These are phyloP conservation scores for Drosophila pectinifera DNA, from an alignment of 1,140 invertebrate species.

Conservation along the genomic window DNA sequence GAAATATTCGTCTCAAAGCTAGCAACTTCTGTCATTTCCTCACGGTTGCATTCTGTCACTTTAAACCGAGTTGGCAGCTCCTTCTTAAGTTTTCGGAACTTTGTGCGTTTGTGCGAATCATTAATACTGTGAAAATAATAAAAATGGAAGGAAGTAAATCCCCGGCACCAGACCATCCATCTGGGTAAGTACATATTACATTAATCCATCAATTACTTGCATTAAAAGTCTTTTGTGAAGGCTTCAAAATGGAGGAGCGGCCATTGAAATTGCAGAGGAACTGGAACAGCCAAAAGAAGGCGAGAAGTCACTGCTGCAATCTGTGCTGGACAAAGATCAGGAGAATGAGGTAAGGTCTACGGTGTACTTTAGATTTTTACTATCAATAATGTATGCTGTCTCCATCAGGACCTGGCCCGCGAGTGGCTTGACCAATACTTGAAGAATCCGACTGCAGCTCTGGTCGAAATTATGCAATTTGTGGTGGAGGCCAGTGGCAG, in stretches of 20 bases:
- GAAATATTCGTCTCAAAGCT: background rate
- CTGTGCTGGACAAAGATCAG: background rate
- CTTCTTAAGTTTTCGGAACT: background rate
- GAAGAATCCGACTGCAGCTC: background rate
- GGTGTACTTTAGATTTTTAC: background rate
- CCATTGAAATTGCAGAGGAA: background rate
- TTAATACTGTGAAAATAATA: background rate
- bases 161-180: too few relatives aligned
- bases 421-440: slow-evolving; percentile 30
- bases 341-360: background rate
- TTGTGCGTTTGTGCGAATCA: background rate
- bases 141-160: too few relatives aligned
- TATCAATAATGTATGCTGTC: background rate
- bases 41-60: background rate
- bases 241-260: background rate
- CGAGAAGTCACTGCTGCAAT: slow-evolving; percentile 5
- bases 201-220: too few relatives aligned
- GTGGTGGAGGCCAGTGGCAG: slow-evolving; percentile 59
- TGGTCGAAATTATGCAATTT: slow-evolving; percentile 46
- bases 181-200: background rate
- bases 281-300: too few relatives aligned
- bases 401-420: slow-evolving; percentile 18
- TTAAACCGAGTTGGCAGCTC: background rate
- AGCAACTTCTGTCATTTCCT: background rate
- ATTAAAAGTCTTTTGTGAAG: background rate